Percentiles rank a stretch among this genome's conserved stretches.
Evolutionary conservation across 2,888 invertebrate genomes (phyloP).

Genomic region (Trachelus tabidus): DNA sequence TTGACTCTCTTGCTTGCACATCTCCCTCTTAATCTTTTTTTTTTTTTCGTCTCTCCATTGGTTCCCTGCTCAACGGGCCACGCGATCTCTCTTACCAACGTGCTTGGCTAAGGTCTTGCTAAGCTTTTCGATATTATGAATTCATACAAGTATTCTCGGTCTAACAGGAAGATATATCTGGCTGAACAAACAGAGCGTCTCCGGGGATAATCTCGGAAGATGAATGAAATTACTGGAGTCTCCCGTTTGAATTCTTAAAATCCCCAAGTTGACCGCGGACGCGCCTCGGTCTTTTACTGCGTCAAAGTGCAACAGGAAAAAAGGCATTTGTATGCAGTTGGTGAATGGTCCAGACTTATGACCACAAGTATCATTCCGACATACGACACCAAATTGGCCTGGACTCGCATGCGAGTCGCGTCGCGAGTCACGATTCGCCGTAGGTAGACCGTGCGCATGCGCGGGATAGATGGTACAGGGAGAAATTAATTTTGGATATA

Average conservation of each 20-base stretch:
- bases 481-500: too few relatives aligned
- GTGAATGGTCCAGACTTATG: constrained; percentile 37
- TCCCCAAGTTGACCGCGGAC: background rate
- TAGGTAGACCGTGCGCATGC: too few relatives aligned
- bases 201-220: constrained; percentile 14
- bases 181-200: constrained; percentile 15
- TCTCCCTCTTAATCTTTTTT: background rate
- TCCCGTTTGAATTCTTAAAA: constrained; percentile 6
- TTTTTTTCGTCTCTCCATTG: background rate
- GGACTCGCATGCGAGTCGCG: constrained; percentile 40
- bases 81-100: background rate
- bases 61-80: background rate
- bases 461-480: too few relatives aligned
- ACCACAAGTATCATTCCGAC: constrained; percentile 51
- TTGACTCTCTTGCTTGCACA: background rate
- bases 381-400: constrained; percentile 54
- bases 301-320: background rate
- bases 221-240: constrained; percentile 12
- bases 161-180: constrained; percentile 9
- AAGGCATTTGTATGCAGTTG: constrained; percentile 39
- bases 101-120: background rate
- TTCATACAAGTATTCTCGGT: constrained; percentile 13
- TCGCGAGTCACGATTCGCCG: constrained; percentile 39
- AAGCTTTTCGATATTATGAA: constrained; percentile 27
- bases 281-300: background rate